Conservation (phyloP, 1,140 invertebrate species). For the Coelopa frigida region DNA sequence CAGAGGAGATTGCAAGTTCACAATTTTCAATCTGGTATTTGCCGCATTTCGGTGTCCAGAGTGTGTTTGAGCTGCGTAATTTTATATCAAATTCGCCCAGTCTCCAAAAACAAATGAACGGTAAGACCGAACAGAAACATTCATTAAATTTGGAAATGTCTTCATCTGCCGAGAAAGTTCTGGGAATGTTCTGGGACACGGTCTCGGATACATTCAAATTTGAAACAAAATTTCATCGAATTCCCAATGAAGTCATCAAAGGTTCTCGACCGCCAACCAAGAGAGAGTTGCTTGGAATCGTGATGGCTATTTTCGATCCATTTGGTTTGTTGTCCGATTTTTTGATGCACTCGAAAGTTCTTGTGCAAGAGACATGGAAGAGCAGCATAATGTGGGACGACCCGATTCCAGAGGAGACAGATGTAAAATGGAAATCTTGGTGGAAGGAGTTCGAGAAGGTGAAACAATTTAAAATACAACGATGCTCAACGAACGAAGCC, state of each 20-base stretch:
- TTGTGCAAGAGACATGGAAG: constrained; percentile 42
- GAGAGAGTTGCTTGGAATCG: constrained; percentile 22
- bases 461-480: background rate
- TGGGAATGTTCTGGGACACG: too few relatives aligned
- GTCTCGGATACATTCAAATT: constrained; percentile 9
- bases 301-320: constrained; percentile 41
- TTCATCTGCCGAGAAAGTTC: constrained; percentile 11
- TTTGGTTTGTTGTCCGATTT: constrained; percentile 39
- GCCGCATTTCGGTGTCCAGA: constrained; percentile 28
- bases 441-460: constrained; percentile 12
- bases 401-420: too few relatives aligned
- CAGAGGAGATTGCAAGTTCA: background rate
- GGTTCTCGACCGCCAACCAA: constrained; percentile 23
- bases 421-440: constrained; percentile 20
- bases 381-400: too few relatives aligned
- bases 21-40: constrained; percentile 25
- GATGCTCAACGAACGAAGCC: constrained; percentile 5
- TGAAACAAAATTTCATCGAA: constrained; percentile 1
- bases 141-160: too few relatives aligned
- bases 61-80: constrained; percentile 20
- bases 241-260: constrained; percentile 1
- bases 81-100: constrained; percentile 17
- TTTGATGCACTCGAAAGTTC: constrained; percentile 34
- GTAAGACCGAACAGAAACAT: too few relatives aligned
- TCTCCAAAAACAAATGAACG: too few relatives aligned